Evolutionary conservation across 2,888 invertebrate species (phyloP).

Genomic region (Embidobia sp.): DNA sequence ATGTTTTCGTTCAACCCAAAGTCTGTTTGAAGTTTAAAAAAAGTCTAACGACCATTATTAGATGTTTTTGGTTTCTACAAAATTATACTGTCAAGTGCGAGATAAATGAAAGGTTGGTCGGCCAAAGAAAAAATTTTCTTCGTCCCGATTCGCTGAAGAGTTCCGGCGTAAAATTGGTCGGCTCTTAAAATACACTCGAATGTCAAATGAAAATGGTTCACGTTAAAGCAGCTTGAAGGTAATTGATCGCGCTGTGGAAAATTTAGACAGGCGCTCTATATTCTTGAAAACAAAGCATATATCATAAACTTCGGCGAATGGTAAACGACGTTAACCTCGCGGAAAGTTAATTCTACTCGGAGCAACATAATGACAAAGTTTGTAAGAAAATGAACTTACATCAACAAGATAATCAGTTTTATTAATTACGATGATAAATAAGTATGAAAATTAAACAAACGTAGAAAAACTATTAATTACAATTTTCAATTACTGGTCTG

Average conservation of each 20-base stretch:
- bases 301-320: conserved; percentile 36
- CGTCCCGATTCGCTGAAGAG: conserved; percentile 22
- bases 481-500: too few species aligned
- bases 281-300: conserved; percentile 48
- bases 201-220: conserved; percentile 53
- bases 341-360: conserved; percentile 46
- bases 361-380: conserved; percentile 35
- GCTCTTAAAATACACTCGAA: conserved; percentile 29
- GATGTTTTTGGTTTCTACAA: too few species aligned
- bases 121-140: neutral
- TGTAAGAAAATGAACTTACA: conserved; percentile 23
- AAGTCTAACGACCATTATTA: too few species aligned
- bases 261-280: conserved; percentile 54
- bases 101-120: neutral
- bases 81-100: too few species aligned
- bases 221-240: conserved; percentile 56
- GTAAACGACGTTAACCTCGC: conserved; percentile 34
- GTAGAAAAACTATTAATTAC: too few species aligned
- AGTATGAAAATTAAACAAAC: too few species aligned
- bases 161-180: conserved; percentile 34
- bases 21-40: too few species aligned
- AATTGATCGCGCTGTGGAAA: conserved; percentile 66
- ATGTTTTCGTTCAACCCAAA: too few species aligned
- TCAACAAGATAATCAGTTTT: too few species aligned
- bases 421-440: too few species aligned